Conservation (phyloP, 35 echinoderm and acorn worm species). For the Anneissia japonica region DNA sequence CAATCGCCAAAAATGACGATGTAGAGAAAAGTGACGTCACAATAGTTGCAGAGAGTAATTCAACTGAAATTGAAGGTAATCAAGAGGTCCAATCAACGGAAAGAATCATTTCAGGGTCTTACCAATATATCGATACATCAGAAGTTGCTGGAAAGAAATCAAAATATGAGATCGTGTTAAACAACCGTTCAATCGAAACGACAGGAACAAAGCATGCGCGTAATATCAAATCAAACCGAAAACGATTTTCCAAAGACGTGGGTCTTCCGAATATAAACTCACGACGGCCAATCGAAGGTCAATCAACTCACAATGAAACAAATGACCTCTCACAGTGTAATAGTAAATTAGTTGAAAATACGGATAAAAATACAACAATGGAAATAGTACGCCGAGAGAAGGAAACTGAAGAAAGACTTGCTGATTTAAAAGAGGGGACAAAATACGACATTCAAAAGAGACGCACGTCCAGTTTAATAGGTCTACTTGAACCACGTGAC, state of each 20-base stretch:
- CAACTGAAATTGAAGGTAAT: too few species aligned
- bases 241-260: background rate
- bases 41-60: too few species aligned
- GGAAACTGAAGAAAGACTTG: background rate
- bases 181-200: background rate
- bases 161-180: too few species aligned
- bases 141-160: too few species aligned
- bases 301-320: background rate
- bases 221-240: background rate
- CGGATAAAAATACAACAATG: too few species aligned
- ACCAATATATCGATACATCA: too few species aligned
- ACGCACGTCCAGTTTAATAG: background rate
- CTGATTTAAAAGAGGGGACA: background rate
- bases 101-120: too few species aligned
- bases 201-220: background rate
- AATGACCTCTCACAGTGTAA: background rate
- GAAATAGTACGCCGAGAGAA: background rate
- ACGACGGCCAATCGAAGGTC: background rate
- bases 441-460: background rate
- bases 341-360: too few species aligned
- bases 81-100: too few species aligned
- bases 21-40: too few species aligned
- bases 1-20: background rate
- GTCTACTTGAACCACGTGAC: background rate
- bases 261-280: background rate